Evolutionary conservation across 2,888 invertebrate genomes (phyloP), one percentile per base, ranked within the genome.

Genomic region (Drosophila colorata): DNA sequence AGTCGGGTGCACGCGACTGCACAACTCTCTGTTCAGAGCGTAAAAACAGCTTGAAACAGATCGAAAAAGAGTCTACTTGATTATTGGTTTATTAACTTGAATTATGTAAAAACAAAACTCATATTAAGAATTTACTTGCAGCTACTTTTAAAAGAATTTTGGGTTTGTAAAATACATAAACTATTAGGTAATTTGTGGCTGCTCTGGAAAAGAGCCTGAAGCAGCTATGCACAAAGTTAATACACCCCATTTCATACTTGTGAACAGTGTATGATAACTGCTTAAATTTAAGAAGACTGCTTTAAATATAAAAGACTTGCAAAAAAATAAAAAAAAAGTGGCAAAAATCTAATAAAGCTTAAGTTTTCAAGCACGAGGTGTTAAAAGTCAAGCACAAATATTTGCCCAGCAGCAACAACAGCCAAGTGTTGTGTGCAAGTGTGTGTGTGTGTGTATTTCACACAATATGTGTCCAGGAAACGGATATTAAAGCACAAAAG

Each of bases 401-500:
- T 63, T 67, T 53, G 51, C 40, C 44, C 56, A 35, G 56, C 52
- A 43, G 20, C 48, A 56, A 48, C 58, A 52, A 52, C 31, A 46
- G 23, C 16, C n/a, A 37, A 8, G 9, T 35, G 31, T 16, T 51
- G n/a, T 38, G 23, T 55, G 14, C 35, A n/a, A n/a, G n/a, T 28
- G 25, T 25, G 18, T 55, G 38, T 49, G 23, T 44, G 43, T 49
- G 49, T 38, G 49, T 38, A 28, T 37, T 46, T 53, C 41, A 52
- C 20, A 69, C 74, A 80, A 67, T 74, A 63, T 77, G 78, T 80
- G 78, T 64, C 58, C 63, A 60, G 80, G 63, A 82, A 83, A 23
- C 80, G 86, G 86, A 86, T 86, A 82, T 86, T 78, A 86, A 86
- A 80, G 69, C 80, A 64, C 51, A 65, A 67, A 63, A 52, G 51